Conservation (phyloP, 2,797 vertebrate genomes). For the Xenops minutus region DNA sequence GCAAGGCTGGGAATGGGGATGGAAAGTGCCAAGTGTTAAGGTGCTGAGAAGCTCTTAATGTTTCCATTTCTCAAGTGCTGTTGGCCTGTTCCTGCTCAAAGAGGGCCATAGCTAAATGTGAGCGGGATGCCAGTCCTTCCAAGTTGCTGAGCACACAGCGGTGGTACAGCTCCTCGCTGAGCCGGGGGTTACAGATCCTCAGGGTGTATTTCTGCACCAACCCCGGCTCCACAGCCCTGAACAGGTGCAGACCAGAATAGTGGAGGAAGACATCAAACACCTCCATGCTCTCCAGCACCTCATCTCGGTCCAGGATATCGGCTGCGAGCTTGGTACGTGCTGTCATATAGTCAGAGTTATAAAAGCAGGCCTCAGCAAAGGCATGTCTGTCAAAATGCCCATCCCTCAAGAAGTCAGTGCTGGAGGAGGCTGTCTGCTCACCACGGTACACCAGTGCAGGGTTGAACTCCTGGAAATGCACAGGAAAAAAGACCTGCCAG, state of each 20-base stretch:
- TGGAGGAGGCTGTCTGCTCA: constrained; percentile 79
- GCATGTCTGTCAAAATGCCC: constrained; percentile 92
- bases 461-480: constrained; percentile 97
- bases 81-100: constrained; percentile 97
- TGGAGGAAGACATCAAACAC: constrained; percentile 94
- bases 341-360: constrained; percentile 95
- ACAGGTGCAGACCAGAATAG: constrained; percentile 94
- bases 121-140: constrained; percentile 90
- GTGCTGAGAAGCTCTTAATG: constrained; percentile 31
- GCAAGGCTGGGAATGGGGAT: not conserved
- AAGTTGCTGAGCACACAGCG: constrained; percentile 94
- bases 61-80: constrained; percentile 82
- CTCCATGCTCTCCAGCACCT: constrained; percentile 92
- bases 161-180: constrained; percentile 94
- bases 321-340: constrained; percentile 89
- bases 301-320: constrained; percentile 89
- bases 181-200: constrained; percentile 87
- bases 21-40: constrained; percentile 63
- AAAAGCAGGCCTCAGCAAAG: constrained; percentile 97
- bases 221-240: constrained; percentile 92
- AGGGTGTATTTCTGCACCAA: constrained; percentile 90
- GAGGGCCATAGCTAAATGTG: constrained; percentile 91
- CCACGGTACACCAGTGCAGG: constrained; percentile 82
- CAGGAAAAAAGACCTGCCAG: constrained; percentile 97
- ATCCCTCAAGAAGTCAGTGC: constrained; percentile 80